Evolutionary conservation across 2,797 vertebrate species (phyloP).

Genomic region (Bradypus variegatus): DNA sequence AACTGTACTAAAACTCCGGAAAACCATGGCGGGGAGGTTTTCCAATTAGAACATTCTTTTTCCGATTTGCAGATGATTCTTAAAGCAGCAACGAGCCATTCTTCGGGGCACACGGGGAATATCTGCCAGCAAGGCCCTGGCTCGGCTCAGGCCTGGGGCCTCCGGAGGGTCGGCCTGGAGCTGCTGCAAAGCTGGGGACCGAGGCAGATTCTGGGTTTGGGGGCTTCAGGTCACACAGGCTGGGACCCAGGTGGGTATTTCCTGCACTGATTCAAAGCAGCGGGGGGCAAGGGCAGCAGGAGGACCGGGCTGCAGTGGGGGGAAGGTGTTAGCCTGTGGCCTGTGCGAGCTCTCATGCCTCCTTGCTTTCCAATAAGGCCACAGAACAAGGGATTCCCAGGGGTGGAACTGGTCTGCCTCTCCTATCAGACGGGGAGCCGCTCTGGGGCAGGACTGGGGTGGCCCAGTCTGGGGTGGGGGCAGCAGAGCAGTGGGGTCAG

Average conservation of each 20-base stretch:
- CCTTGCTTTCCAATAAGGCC: background rate
- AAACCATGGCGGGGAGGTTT: conserved; percentile 66
- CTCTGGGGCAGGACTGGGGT: background rate
- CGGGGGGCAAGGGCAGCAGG: background rate
- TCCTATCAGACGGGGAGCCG: background rate
- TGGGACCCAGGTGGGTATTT: background rate
- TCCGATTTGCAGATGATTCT: conserved; percentile 61
- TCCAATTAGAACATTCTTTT: conserved; percentile 71
- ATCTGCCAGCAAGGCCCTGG: conserved; percentile 56
- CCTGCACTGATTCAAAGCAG: background rate
- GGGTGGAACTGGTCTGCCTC: background rate
- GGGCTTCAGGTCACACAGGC: conserved; percentile 30
- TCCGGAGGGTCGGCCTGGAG: conserved; percentile 19
- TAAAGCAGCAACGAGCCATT: conserved; percentile 59
- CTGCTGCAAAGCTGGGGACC: conserved; percentile 5
- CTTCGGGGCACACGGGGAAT: conserved; percentile 46
- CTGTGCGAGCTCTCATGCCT: background rate
- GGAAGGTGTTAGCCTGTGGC: background rate
- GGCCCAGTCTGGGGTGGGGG: background rate
- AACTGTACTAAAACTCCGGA: conserved; percentile 67
- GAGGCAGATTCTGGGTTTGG: conserved; percentile 23
- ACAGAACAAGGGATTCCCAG: background rate
- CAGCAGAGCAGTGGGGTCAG: background rate
- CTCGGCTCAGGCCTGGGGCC: background rate
- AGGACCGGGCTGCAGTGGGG: background rate